Evolutionary conservation across 2,797 vertebrate genomes (phyloP).

Genomic region (Sebastes trivittatus): DNA sequence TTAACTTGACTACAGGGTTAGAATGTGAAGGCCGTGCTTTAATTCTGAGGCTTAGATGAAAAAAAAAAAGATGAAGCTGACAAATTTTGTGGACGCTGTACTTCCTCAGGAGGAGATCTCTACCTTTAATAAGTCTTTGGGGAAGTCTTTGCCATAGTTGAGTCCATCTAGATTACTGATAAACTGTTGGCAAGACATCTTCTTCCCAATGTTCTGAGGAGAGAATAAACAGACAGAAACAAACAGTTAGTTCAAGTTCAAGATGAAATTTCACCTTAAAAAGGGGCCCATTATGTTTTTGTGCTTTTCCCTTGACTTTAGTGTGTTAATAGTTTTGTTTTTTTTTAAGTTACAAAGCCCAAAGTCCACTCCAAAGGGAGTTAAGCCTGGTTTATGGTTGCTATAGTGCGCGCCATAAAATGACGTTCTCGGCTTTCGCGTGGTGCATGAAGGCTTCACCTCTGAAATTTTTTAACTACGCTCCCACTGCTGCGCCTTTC

Average conservation of each 20-base stretch:
- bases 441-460: too few relatives aligned
- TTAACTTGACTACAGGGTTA: background rate
- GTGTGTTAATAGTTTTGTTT: too few relatives aligned
- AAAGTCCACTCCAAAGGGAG: too few relatives aligned
- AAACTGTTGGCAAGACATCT: constrained; percentile 97
- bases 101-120: background rate
- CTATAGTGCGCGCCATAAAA: too few relatives aligned
- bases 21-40: background rate
- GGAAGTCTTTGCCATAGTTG: constrained; percentile 93
- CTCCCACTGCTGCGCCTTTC: too few relatives aligned
- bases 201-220: constrained; percentile 96
- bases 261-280: background rate
- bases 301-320: too few relatives aligned
- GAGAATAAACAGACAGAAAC: constrained; percentile 4
- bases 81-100: background rate
- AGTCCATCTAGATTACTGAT: constrained; percentile 94
- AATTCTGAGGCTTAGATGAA: background rate
- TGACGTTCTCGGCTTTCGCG: too few relatives aligned
- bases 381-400: too few relatives aligned
- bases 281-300: too few relatives aligned
- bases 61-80: background rate
- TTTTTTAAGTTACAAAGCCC: too few relatives aligned
- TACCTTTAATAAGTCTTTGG: constrained; percentile 97
- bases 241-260: background rate
- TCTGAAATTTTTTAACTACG: too few relatives aligned